A percentile compares a stretch with the other conserved stretches of the same genome.
Conservation (phyloP, 1,140 invertebrate species). For the Riptortus pedestris region DNA sequence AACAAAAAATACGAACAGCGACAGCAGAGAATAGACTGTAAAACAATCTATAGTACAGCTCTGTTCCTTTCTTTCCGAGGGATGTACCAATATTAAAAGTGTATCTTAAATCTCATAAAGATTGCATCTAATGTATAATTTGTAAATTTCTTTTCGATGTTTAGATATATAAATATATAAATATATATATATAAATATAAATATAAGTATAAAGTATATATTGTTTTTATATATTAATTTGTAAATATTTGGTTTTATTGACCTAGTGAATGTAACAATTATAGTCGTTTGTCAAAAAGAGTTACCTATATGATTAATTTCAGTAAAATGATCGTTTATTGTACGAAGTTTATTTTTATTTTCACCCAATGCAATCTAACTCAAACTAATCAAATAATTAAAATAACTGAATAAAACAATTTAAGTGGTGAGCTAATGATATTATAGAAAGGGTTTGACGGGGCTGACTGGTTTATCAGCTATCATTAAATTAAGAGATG, state of each 20-base stretch:
- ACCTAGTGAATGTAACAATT: constrained; percentile 25
- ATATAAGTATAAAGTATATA: constrained; percentile 16
- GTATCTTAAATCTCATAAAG: constrained; percentile 15
- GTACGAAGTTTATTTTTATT: constrained; percentile 8
- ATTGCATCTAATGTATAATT: constrained; percentile 18
- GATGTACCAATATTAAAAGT: constrained; percentile 2
- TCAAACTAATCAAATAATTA: too few relatives aligned
- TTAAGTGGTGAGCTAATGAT: too few relatives aligned
- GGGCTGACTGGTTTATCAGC: too few relatives aligned
- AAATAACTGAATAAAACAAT: too few relatives aligned
- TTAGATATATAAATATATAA: constrained; percentile 17
- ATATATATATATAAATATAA: constrained; percentile 8
- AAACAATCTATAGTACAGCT: background rate
- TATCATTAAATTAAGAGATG: too few relatives aligned
- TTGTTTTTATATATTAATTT: constrained; percentile 21
- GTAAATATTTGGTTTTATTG: constrained; percentile 23
- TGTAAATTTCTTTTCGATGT: constrained; percentile 21
- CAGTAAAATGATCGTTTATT: constrained; percentile 24
- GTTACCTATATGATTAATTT: constrained; percentile 26
- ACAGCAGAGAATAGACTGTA: background rate
- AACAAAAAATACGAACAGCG: background rate
- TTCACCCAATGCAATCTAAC: too few relatives aligned
- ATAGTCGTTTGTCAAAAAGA: constrained; percentile 28
- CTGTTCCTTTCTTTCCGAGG: background rate
- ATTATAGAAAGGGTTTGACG: too few relatives aligned